Evolutionary conservation across 2,113 vertebrate species (phyloP), one percentile per base, ranked within the genome.

Genomic region (Zapornia atra): DNA sequence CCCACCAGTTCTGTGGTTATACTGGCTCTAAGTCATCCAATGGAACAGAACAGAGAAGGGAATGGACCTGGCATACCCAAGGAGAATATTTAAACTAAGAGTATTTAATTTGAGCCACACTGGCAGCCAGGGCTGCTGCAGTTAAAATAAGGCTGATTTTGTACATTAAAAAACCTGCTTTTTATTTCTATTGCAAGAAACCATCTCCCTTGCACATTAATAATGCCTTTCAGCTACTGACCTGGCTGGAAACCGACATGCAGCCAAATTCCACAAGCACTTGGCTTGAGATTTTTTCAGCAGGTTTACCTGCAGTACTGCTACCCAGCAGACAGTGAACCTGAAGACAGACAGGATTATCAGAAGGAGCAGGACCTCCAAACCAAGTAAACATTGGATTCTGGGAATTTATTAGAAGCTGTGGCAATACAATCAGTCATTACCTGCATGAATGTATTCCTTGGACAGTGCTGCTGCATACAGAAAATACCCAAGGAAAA

Each of bases 61-160:
- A 90, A 86, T n/a, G 42, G 69, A 77, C 46, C 40, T 50, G 44
- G n/a, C 69, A 59, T 36, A 44, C 54, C 44, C 71, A 63, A 60
- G 73, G 86, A 86, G 86, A 92, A 16, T 59, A 92, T 40, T 96
- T 83, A 63, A 86, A 86, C 54, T 76, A 73, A 84, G 86, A 84
- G 70, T 53, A 90, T 93, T 80, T 88, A 40, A 81, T 79, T 90
- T 93, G 81, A 91, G 81, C 69, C 48, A 63, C 76, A 29, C 11
- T 44, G 60, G 69, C 85, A 88, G 70, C 15, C 33, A 82, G 63
- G 77, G 54, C 20, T 63, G 31, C 21, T 78, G 34, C 70, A 91
- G 95, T 94, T 94, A 93, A 90, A 94, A 59, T 46, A 83, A 88
- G 76, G 82, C 77, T 94, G 79, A 66, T 86, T 78, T 81, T 94